These are phyloP conservation scores for Drosophila anomalata DNA, from an alignment of 2,888 invertebrate species.

Conservation along the genomic window DNA sequence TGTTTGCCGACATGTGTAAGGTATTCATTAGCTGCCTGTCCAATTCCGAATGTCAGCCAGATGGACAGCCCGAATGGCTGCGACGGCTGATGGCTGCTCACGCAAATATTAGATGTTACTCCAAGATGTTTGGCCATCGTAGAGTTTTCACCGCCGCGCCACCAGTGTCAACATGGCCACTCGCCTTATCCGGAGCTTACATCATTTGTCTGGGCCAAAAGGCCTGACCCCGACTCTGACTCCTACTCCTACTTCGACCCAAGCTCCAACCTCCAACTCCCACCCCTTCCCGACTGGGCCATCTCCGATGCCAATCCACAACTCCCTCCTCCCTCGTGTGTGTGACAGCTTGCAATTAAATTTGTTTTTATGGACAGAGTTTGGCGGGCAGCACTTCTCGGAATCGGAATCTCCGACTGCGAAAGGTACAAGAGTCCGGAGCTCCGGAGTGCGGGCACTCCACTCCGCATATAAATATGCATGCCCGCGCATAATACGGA, in stretches of 20 bases:
- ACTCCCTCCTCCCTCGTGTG: constrained; percentile 34
- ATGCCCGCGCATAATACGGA: constrained; percentile 74
- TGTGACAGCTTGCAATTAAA: constrained; percentile 78
- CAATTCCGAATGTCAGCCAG: constrained; percentile 66
- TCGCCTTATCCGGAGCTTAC: constrained; percentile 51
- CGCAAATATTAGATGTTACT: constrained; percentile 67
- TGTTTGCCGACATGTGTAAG: constrained; percentile 76
- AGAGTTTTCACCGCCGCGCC: constrained; percentile 67
- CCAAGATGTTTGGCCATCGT: constrained; percentile 57
- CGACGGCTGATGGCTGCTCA: constrained; percentile 42
- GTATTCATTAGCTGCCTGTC: constrained; percentile 76
- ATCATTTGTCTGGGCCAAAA: constrained; percentile 49
- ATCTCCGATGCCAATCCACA: constrained; percentile 34
- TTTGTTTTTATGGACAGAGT: constrained; percentile 71
- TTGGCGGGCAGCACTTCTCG: constrained; percentile 41
- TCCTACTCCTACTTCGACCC: constrained; percentile 27
- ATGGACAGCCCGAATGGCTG: constrained; percentile 41
- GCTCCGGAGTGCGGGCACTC: constrained; percentile 45
- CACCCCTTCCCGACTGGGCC: background rate
- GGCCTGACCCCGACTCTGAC: constrained; percentile 41
- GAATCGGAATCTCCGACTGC: constrained; percentile 62
- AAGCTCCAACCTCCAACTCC: background rate
- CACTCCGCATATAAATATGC: constrained; percentile 66
- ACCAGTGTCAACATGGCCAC: constrained; percentile 64
- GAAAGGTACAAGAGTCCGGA: constrained; percentile 53